These are phyloP conservation scores for Urocitellus parryii DNA, from an alignment of 2,113 vertebrate genomes.

Conservation along the genomic window DNA sequence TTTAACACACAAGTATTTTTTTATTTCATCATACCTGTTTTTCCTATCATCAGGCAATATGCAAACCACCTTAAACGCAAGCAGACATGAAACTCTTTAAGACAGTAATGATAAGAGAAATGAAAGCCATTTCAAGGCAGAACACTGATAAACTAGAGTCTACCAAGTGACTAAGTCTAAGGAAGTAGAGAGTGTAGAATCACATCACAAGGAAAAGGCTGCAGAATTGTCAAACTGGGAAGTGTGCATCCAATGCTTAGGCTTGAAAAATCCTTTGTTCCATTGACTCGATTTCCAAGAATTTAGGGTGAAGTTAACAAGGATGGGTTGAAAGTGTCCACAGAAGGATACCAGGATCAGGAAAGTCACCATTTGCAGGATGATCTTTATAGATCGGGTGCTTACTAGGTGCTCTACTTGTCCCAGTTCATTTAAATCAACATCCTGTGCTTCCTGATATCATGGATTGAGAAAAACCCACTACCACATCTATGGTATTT, in stretches of 20 bases:
- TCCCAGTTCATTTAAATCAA: neutral
- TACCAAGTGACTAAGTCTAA: neutral
- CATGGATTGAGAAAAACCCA: neutral
- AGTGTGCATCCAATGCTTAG: neutral
- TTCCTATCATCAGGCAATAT: slow-evolving; percentile 91
- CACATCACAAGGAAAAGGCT: neutral
- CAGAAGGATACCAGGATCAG: neutral
- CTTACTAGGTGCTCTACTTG: neutral
- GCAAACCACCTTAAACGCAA: slow-evolving; percentile 90
- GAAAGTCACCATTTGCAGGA: fast-evolving
- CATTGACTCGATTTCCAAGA: neutral
- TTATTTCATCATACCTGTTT: slow-evolving; percentile 92
- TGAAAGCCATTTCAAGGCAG: fast-evolving
- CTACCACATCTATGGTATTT: neutral
- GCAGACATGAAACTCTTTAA: neutral
- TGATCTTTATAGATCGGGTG: neutral
- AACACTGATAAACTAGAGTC: neutral
- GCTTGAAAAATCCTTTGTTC: neutral
- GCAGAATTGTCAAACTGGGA: neutral
- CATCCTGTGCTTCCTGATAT: neutral
- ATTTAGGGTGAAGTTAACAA: too few species aligned
- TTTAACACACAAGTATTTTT: slow-evolving; percentile 93
- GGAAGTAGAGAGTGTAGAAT: neutral
- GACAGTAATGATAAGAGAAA: neutral
- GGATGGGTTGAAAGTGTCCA: too few species aligned